These are phyloP conservation scores for Drosophila siamana DNA, from an alignment of 2,888 invertebrate genomes.

Conservation along the genomic window DNA sequence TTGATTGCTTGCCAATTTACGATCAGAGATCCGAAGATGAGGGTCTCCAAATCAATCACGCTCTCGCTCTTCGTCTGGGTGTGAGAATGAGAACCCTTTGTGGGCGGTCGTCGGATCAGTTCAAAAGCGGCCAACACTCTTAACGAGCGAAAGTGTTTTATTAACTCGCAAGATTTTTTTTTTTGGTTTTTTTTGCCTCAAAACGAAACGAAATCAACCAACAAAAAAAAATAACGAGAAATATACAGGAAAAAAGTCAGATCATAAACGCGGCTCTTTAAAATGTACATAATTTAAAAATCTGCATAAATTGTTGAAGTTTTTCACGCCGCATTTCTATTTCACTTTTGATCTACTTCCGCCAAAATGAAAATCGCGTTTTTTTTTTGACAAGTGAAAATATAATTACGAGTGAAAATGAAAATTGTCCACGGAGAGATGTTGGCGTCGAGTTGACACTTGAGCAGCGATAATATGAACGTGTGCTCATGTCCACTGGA, in stretches of 20 bases:
- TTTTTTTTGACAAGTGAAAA: constrained; percentile 51
- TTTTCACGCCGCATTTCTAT: constrained; percentile 44
- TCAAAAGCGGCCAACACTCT: constrained; percentile 50
- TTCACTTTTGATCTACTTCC: constrained; percentile 77
- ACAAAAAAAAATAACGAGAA: constrained; percentile 34
- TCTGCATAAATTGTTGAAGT: constrained; percentile 51
- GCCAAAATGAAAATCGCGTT: constrained; percentile 59
- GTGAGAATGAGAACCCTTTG: constrained; percentile 19
- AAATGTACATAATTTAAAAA: constrained; percentile 71
- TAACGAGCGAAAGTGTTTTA: constrained; percentile 77
- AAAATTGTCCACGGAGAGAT: constrained; percentile 42
- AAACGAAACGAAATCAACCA: constrained; percentile 63
- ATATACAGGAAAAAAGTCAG: constrained; percentile 17
- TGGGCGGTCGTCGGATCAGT: constrained; percentile 17
- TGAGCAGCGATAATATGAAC: constrained; percentile 33
- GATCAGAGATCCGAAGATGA: constrained; percentile 27
- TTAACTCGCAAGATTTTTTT: constrained; percentile 54
- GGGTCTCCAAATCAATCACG: background rate
- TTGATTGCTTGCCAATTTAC: constrained; percentile 69
- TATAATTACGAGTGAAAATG: constrained; percentile 56
- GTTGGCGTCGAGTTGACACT: constrained; percentile 27
- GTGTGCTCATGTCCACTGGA: constrained; percentile 34
- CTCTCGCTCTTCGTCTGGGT: background rate
- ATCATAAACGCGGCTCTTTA: constrained; percentile 45
- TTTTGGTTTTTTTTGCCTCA: constrained; percentile 16